Evolutionary conservation across 2,797 vertebrate species (phyloP).

Genomic region (Tachyglossus aculeatus): DNA sequence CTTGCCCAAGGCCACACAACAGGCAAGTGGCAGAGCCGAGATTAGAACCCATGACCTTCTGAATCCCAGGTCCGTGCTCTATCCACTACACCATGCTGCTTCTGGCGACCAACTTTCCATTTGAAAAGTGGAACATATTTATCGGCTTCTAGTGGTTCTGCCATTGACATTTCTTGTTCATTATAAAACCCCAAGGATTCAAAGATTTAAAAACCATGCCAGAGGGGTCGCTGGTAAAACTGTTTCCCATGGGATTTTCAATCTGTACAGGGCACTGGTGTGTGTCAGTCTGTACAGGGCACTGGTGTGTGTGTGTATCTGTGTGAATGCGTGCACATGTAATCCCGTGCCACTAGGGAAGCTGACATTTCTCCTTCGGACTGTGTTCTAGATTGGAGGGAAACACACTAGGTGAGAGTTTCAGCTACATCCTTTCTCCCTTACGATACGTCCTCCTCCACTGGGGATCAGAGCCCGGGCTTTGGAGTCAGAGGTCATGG

Average conservation of each 20-base stretch:
- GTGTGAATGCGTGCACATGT: no score
- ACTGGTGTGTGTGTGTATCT: no score
- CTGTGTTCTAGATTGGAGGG: not conserved
- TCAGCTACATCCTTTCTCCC: no score
- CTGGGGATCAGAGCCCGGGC: no score
- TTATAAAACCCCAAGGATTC: not conserved
- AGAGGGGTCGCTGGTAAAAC: not conserved
- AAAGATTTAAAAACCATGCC: not conserved
- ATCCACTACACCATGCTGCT: no score
- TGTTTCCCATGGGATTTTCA: not conserved
- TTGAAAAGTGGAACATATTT: constrained; percentile 7
- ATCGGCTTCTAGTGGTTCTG: not conserved
- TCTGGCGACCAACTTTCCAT: not conserved
- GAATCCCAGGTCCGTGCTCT: no score
- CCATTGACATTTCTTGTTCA: constrained; percentile 2
- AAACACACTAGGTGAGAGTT: no score
- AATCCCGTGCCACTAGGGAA: not conserved
- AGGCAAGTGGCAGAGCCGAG: no score
- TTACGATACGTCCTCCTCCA: no score
- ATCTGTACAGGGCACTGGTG: not conserved
- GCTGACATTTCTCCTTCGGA: not conserved
- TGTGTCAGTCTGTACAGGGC: not conserved
- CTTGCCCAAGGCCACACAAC: no score
- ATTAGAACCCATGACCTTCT: no score
- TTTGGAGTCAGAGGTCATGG: no score